Conservation (phyloP, 2,888 invertebrate genomes). For the Coremacera marginata region DNA sequence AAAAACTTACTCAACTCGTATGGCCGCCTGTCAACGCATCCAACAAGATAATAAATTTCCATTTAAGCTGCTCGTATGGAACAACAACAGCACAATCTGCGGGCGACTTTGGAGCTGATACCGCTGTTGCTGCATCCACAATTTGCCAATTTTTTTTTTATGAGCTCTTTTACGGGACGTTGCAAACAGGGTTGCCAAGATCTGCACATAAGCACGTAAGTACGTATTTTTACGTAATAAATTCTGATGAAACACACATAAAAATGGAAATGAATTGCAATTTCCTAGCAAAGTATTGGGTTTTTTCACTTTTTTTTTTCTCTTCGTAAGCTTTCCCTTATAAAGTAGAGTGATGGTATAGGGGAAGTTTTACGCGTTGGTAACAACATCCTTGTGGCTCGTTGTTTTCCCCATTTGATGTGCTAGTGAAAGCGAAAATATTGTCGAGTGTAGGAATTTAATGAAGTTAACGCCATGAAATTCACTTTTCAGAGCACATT, state of each 20-base stretch:
- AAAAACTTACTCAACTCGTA: not conserved
- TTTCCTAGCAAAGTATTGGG: not conserved
- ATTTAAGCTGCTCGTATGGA: not conserved
- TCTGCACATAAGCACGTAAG: not conserved
- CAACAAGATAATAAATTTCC: not conserved
- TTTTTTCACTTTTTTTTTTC: not conserved
- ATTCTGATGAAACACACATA: constrained; percentile 21
- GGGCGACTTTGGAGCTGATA: not conserved
- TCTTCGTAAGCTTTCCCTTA: too few species aligned
- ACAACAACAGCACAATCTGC: not conserved
- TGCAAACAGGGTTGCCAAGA: not conserved
- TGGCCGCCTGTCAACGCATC: not conserved
- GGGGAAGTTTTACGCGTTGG: too few species aligned
- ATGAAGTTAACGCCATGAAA: constrained; percentile 29
- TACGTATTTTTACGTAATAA: constrained; percentile 1
- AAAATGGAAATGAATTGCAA: constrained; percentile 33
- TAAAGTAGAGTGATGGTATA: not conserved
- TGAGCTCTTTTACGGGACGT: too few species aligned
- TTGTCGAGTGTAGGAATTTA: constrained; percentile 19
- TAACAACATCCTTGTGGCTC: not conserved
- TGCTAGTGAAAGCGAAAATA: constrained; percentile 23
- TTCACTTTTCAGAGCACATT: too few species aligned
- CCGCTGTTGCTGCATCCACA: not conserved
- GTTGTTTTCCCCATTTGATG: not conserved
- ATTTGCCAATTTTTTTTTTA: too few species aligned